A percentile compares a stretch with the other conserved stretches of the same genome.
Conservation (phyloP, 2,113 vertebrate genomes). For the Tachuris rubrigastra region DNA sequence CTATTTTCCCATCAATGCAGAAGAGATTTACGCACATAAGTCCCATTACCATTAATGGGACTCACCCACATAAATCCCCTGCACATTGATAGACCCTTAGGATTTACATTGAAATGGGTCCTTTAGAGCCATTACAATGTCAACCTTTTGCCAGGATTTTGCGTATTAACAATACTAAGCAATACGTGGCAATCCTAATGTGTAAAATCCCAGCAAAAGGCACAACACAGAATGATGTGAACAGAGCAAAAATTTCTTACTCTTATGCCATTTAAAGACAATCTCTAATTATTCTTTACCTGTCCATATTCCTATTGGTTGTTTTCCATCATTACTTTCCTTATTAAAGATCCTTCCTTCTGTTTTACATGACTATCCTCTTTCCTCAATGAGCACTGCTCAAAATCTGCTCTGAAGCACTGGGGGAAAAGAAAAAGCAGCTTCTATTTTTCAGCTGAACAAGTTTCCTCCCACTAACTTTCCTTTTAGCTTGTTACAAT, state of each 20-base stretch:
- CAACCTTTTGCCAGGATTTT: conserved; percentile 57
- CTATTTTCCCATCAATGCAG: conserved; percentile 56
- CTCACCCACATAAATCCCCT: conserved; percentile 59
- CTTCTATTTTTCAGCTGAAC: neutral
- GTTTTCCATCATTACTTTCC: neutral
- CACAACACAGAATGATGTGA: conserved; percentile 20
- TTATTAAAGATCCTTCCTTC: neutral
- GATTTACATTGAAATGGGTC: conserved; percentile 62
- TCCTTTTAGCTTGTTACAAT: neutral
- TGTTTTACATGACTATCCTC: neutral
- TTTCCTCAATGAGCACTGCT: neutral
- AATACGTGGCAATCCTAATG: conserved; percentile 63
- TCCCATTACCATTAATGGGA: conserved; percentile 68
- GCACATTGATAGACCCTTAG: conserved; percentile 60
- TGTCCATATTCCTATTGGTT: neutral
- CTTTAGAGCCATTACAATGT: conserved; percentile 68
- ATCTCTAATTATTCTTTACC: conserved; percentile 10
- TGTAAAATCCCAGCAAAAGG: conserved; percentile 61
- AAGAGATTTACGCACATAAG: conserved; percentile 58
- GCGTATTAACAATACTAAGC: conserved; percentile 66
- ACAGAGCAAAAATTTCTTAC: conserved; percentile 3
- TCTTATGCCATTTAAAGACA: neutral
- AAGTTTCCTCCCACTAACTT: neutral
- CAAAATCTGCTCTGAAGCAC: neutral
- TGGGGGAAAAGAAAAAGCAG: neutral